Base-by-base conservation (phyloP, 2,113 vertebrate species). In the Nannospalax galili region DNA sequence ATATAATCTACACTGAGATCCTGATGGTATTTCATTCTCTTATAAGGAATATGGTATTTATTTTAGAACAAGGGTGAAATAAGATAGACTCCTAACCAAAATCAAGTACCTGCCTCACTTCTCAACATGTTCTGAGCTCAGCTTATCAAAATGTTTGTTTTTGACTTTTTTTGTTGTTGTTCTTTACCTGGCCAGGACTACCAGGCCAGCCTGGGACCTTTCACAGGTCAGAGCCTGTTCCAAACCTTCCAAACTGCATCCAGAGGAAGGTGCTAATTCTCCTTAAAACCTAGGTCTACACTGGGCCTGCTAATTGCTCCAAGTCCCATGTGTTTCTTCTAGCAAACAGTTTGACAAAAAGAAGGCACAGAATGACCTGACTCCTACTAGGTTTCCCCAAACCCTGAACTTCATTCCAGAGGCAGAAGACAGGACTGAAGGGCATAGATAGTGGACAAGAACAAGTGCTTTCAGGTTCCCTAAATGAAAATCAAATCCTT, bases 231-330 rank as follows among this genome's bases (percentile, higher is more conserved):
- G n/a, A 2, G 32, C 52, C 88, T 88, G 48, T 58, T 91, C 14
- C 45, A 79, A 78, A 82, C 84, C 37, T 58, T 91, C 14, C 45
- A 79, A 78, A 82, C 84, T 35, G 35, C 80, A 87, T 90, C 81
- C 62, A 95, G 48, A 84, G 45, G 52, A 92, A 97, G 62, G 90
- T 90, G 87, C 42, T 97, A 96, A 97, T 35, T 90, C 75, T 85
- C 86, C 88, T 93, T 91, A 90, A 86, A 60, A 92, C 64, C 37
- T 45, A 82, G 32, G 45, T 42, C 40, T 86, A n/a, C 64, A 37
- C 30, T n/a, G 37, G 87, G 69, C 5, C 40, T 77, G 85, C 67
- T 96, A 70, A 93, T 15, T 85, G 64, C 26, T 82, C 73, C 64
- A 89, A 80, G 60, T 48, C 62, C 85, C n/a, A 37, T 64, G 60